Evolutionary conservation across 2,888 invertebrate genomes (phyloP), one percentile per base, ranked within the genome.

Genomic region (Eupithecia exiguata): DNA sequence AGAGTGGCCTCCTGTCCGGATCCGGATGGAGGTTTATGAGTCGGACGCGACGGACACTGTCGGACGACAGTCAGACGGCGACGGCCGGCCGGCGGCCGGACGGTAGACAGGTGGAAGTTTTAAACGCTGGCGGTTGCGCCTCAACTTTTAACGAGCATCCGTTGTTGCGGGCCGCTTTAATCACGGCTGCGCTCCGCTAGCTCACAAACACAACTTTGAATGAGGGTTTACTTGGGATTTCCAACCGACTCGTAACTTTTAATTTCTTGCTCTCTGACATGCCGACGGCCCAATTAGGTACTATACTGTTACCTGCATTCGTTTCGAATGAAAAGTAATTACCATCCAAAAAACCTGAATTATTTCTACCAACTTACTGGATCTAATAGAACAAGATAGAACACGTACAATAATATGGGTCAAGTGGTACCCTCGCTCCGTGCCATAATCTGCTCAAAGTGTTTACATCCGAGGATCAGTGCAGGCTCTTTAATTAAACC

Each of bases 141-240:
- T 70, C 72, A 80, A 79, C 75, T 81, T 81, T 80, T 81, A 81
- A 81, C 80, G 77, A 81, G 79, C 79, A 67, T 71, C 78, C 80
- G 75, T 74, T 73, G 77, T 74, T 72, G 77, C 62, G 72, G 72
- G 69, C 67, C 71, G 71, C 68, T 76, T 78, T 81, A 78, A 80
- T 81, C 78, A 79, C 61, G 72, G 78, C 79, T 76, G 75, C 77
- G 77, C 75, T 72, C 38, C 65, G 38, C 49, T 70, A 68, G 67
- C 72, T 69, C 68, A 71, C 74, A 73, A 71, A 70, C 70, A 75
- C 71, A 58, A 74, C 75, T 71, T 69, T 70, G 63, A 75, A 75
- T 72, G 75, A 75, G 70, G 68, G 63, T 68, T 69, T 67, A 63
- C 70, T 72, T 70, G 53, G 65, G 61, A 71, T 67, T 70, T 70